Percentiles rank a stretch among this genome's conserved stretches.
Evolutionary conservation across 92 coral and sea anemone genomes (phyloP).

Genomic region (Parazoanthus darwini): DNA sequence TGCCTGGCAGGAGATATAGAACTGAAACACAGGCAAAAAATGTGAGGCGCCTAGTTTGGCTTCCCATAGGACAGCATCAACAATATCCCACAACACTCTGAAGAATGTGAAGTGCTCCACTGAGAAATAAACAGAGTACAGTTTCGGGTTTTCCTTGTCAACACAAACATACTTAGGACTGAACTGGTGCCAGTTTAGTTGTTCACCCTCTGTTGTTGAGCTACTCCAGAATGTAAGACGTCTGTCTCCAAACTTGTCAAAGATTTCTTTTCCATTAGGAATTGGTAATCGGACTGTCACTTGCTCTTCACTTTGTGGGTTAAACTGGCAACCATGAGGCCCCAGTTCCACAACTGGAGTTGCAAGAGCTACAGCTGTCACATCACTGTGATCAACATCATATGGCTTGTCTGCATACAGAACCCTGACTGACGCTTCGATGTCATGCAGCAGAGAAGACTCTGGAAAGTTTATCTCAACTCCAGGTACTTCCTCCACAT

Average conservation of each 20-base stretch:
- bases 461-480: conserved; percentile 91
- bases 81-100: conserved; percentile 80
- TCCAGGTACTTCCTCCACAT: conserved; percentile 86
- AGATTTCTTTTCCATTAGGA: conserved; percentile 82
- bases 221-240: conserved; percentile 92
- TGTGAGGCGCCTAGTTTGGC: conserved; percentile 92
- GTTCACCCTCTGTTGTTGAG: conserved; percentile 74
- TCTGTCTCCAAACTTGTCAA: conserved; percentile 71
- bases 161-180: conserved; percentile 63
- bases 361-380: conserved; percentile 74
- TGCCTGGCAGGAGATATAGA: conserved; percentile 88
- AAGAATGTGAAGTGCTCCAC: conserved; percentile 91
- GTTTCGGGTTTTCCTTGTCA: conserved; percentile 61
- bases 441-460: conserved; percentile 82
- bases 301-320: conserved; percentile 65
- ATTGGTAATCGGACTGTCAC: conserved; percentile 92
- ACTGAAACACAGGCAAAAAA: conserved; percentile 80
- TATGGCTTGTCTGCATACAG: conserved; percentile 93
- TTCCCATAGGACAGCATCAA: conserved; percentile 82
- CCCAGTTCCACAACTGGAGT: conserved; percentile 91
- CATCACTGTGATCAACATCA: conserved; percentile 84
- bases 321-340: conserved; percentile 90
- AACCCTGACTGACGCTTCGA: conserved; percentile 87
- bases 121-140: conserved; percentile 84
- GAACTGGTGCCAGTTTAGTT: conserved; percentile 85